Conservation (phyloP, 2,797 vertebrate species). For the Anguilla obscura region DNA sequence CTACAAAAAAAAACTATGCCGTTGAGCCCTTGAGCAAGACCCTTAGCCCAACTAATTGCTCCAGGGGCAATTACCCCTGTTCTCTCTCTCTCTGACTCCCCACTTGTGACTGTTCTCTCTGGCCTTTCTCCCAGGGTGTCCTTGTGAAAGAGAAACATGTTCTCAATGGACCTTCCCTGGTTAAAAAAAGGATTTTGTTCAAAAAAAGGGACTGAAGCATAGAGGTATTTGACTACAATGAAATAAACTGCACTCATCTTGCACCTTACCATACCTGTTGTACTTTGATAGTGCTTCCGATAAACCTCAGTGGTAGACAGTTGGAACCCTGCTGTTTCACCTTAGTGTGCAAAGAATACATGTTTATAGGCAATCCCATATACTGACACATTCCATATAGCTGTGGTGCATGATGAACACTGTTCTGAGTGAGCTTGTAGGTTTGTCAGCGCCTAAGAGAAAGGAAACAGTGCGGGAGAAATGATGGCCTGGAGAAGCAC, state of each 20-base stretch:
- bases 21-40: too few relatives aligned
- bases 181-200: too few relatives aligned
- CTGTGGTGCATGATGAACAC: neutral
- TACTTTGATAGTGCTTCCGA: neutral
- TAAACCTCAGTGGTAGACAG: neutral
- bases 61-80: too few relatives aligned
- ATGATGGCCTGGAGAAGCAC: constrained; percentile 61
- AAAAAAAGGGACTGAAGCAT: neutral
- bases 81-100: too few relatives aligned
- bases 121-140: too few relatives aligned
- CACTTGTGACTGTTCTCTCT: too few relatives aligned
- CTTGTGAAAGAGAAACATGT: too few relatives aligned
- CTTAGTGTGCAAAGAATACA: neutral
- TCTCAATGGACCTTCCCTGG: too few relatives aligned
- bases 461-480: neutral
- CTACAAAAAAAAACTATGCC: too few relatives aligned
- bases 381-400: too few relatives aligned
- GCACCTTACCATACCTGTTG: neutral
- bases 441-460: neutral
- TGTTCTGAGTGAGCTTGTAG: neutral
- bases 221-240: neutral
- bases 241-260: neutral
- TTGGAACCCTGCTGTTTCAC: neutral
- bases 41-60: too few relatives aligned
- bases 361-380: too few relatives aligned